phyloP scores from a whole-genome alignment of 2,888 invertebrate genomes.

The Drosophila koepferae region DNA sequence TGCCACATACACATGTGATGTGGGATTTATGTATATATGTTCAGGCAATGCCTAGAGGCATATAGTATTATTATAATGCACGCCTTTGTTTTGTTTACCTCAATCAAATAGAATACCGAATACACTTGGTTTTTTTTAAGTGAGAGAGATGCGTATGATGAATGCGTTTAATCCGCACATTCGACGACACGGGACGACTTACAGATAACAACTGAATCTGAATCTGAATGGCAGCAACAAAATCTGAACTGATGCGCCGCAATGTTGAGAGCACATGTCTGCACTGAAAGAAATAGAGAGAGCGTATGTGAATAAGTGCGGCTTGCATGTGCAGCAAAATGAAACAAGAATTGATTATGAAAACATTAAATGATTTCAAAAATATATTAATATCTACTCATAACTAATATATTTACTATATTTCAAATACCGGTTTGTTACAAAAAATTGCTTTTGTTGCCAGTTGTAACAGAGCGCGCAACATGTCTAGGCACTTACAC shows the following conservation, averaged over 20 bases:
- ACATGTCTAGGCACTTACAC: slow-evolving; percentile 55
- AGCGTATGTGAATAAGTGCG: not conserved
- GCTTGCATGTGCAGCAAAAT: not conserved
- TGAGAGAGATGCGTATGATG: slow-evolving; percentile 19
- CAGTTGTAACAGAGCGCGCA: slow-evolving; percentile 45
- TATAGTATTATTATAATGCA: slow-evolving; percentile 19
- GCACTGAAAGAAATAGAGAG: slow-evolving; percentile 44
- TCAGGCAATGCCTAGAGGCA: slow-evolving; percentile 7
- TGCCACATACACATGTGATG: not conserved
- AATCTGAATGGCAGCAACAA: slow-evolving; percentile 52
- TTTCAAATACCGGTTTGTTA: not conserved
- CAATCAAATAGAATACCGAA: slow-evolving; percentile 15
- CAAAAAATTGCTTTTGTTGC: not conserved
- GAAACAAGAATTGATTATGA: rapidly evolving
- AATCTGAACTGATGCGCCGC: slow-evolving; percentile 70
- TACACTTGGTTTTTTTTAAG: slow-evolving; percentile 18
- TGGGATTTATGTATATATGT: not conserved
- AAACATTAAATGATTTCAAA: not conserved
- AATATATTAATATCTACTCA: not conserved
- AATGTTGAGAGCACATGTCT: slow-evolving; percentile 69
- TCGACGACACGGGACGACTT: slow-evolving; percentile 65
- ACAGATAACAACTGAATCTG: slow-evolving; percentile 80
- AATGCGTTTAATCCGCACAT: slow-evolving; percentile 37
- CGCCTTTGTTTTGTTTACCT: slow-evolving; percentile 48
- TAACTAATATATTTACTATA: not conserved